Base-by-base conservation (phyloP, 2,888 invertebrate genomes). In the Sericinus montela region DNA sequence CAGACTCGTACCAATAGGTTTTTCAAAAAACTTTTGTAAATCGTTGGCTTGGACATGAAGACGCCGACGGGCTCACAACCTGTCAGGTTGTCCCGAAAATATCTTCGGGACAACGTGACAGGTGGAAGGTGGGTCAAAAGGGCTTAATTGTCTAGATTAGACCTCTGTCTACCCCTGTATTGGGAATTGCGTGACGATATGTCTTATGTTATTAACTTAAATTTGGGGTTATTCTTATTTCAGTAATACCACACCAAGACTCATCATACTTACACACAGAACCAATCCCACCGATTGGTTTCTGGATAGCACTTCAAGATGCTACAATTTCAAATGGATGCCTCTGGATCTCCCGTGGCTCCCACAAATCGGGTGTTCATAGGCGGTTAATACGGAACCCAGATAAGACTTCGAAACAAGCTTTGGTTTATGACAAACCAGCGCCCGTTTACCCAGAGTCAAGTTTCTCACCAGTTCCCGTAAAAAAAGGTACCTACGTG, bases 261-360 rank as follows among this genome's bases (percentile, higher is more conserved):
- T 93, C 95, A 0, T 93, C 96, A 2, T 99, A 94, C 75, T 86
- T 99, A 35, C 91, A 94, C 72, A 96, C 97, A 0, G 95, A 95
- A 13, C 98, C 98, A 1, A 90, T 91, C 35, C 92, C 93, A 8
- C 88, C 96, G 0, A 77, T 96, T 1, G 99, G 98, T 0, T 94
- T 98, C 67, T 99, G 99, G 99, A 94, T 99, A 55, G 97, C 99
- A 0, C 80, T 99, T 4, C 98, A 99, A 67, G 97, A 99, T 68
- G 96, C 98, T 0, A 97, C 95, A 0, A 55, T 93, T 11, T 94
- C 98, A 69, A 99, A 99, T 74, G 98, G 99, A 3, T 99, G 99
- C 68, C 89, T 99, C 3, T 97, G 96, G 92, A 94, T 98, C 68
- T 93, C 95, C 1, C 94, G 94, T 14, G 97, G 97, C 0, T 98